Evolutionary conservation across 2,888 invertebrate species (phyloP), one percentile per base, ranked within the genome.

Genomic region (Rutpela maculata): DNA sequence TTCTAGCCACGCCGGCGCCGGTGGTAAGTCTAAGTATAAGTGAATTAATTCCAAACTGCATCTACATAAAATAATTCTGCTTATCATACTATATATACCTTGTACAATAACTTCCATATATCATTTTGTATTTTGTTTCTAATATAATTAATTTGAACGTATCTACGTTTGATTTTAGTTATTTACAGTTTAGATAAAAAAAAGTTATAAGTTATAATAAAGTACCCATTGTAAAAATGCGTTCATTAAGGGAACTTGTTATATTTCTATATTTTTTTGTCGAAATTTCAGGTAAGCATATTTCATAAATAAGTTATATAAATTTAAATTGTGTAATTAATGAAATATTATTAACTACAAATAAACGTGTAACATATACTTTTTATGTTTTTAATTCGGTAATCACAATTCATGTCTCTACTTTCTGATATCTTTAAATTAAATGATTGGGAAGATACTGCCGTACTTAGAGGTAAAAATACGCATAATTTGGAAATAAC

Each of bases 51-150:
- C 31, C 26, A 69, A 31, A n/a, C 26, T 22, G 10, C 9, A 22
- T 68, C 19, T 31, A 68, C 56, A 55, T 55, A 22, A 56, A 68
- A 68, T 50, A 38, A 22, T 60, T 22, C 3, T 38, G 38, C 9
- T 11, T 11, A 9, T 9, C 15, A 43, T 38, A 38, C n/a, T n/a
- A n/a, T n/a, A n/a, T n/a, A n/a, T n/a, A n/a, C n/a, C n/a, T n/a
- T n/a, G n/a, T n/a, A n/a, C n/a, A n/a, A n/a, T n/a, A n/a, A 62
- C 4, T 12, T 1, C 26, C 6, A 62, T 26, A 62, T 15, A 15
- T 43, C 12, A 43, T 38, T 38, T 38, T 38, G 38, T 7, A 38
- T 11, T 43, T 11, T 43, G 15, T 43, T 10, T 4, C 11, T 15
- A 12, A 43, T 43, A 4, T 43, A 43, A 11, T 43, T 43, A 11